These are phyloP conservation scores for Arizona elegans DNA, from an alignment of 2,113 vertebrate genomes.

Conservation along the genomic window DNA sequence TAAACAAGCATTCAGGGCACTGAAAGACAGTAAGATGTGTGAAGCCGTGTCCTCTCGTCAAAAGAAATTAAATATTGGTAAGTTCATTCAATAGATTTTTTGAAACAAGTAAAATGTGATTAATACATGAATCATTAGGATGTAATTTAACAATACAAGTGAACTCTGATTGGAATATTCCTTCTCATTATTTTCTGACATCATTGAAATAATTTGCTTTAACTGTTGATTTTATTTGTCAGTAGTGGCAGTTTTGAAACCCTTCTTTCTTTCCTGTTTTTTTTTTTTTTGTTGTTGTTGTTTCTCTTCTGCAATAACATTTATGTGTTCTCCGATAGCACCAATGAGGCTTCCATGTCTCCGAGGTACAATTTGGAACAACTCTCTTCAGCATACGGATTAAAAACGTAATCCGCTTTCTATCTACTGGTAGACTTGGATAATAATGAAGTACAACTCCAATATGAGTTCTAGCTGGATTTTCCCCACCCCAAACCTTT, in stretches of 20 bases:
- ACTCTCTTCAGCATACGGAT: no score
- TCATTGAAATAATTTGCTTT: neutral
- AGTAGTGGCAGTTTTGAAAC: neutral
- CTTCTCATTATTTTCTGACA: neutral
- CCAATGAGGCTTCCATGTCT: neutral
- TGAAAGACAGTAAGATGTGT: neutral
- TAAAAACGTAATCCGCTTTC: no score
- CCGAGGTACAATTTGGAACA: neutral
- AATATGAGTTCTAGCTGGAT: no score
- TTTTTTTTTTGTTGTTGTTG: no score
- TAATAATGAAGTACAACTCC: no score
- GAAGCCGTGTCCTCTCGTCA: neutral
- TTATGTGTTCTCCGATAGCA: neutral
- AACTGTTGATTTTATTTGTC: constrained; percentile 8
- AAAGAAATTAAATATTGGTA: neutral
- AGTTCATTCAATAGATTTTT: neutral
- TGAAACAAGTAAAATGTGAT: neutral
- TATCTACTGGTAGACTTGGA: no score
- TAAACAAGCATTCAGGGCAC: neutral
- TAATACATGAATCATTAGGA: neutral
- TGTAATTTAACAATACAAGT: neutral
- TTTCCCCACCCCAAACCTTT: no score
- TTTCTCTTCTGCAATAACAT: neutral
- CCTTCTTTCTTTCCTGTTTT: neutral
- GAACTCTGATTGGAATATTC: neutral